These are phyloP conservation scores for Cercocebus atys DNA, from an alignment of 2,113 vertebrate species.

Conservation along the genomic window DNA sequence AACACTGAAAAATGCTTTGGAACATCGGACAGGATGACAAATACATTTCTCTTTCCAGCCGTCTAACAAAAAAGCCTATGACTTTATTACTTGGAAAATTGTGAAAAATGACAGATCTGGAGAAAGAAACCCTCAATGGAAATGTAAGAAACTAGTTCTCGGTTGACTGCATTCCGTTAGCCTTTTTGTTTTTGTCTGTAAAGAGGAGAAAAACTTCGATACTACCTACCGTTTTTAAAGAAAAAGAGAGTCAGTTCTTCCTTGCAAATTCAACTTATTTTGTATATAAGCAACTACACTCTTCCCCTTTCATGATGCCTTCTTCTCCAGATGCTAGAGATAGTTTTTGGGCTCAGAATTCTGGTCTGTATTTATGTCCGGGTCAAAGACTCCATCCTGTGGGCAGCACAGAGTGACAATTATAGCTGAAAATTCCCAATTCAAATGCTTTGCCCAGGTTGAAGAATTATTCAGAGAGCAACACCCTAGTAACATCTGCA, in stretches of 20 bases:
- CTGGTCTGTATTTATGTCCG: neutral
- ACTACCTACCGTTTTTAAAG: too few species aligned
- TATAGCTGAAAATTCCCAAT: neutral
- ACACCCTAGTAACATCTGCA: rapidly evolving
- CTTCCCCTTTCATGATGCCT: neutral
- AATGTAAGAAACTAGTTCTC: rapidly evolving
- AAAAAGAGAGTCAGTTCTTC: neutral
- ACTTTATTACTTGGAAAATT: neutral
- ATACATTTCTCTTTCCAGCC: neutral
- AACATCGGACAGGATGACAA: neutral
- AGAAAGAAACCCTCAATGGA: neutral
- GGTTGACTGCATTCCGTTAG: rapidly evolving
- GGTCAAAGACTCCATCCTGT: neutral
- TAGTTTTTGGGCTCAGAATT: neutral
- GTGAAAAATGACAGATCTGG: neutral
- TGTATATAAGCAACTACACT: rapidly evolving
- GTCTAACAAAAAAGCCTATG: neutral
- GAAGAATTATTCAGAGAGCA: neutral
- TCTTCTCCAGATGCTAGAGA: too few species aligned
- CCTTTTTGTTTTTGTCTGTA: neutral
- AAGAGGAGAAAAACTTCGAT: neutral
- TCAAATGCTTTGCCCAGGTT: neutral
- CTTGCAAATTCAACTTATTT: rapidly evolving
- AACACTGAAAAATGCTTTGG: neutral
- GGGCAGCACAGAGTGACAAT: neutral